Evolutionary conservation across 2,888 invertebrate genomes (phyloP), one percentile per base, ranked within the genome.

Genomic region (Microplitis deprimator): DNA sequence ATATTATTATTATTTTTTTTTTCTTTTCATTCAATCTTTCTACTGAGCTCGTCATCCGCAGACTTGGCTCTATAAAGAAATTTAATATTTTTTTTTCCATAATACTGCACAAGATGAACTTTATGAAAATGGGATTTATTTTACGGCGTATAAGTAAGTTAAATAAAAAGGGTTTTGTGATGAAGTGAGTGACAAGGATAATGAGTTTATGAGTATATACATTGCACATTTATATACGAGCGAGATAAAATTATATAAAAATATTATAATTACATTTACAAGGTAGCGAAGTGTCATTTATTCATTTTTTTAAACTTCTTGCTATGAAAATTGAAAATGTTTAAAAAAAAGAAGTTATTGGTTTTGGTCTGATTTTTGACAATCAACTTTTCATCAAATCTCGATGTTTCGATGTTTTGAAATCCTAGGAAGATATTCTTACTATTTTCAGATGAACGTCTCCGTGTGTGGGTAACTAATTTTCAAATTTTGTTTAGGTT

Each of bases 51-150:
- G 50, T 50, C 50, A 50, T 13, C 50, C 50, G 5, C 10, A 13
- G 50, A 50, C 10, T 13, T 50, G 8, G 50, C 13, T 50, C 7
- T 62, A n/a, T 62, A 62, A 7, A 62, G 3, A n/a, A 17, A 62
- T 62, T 62, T 62, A 17, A 17, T 40, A 10, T 68, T 68, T 68
- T 40, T 40, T 16, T 16, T 38, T 38, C 40, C n/a, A 8, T 68
- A 39, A 16, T 6, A 38, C 38, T 50, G 50, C 40, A 39, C 68
- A n/a, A 38, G 40, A 68, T 40, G 68, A 6, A 17, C 68, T 40
- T 68, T 40, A 68, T 68, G 68, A 13, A 68, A 68, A 68, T 68
- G 13, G 4, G 16, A 68, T 68, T 68, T 40, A 68, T 68, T 40
- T 38, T 40, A 16, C 38, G 38, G 50, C 50, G 50, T 50, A 13